A percentile compares a stretch with the other conserved stretches of the same genome.
Evolutionary conservation across 2,113 vertebrate genomes (phyloP).

Genomic region (Anoplopoma fimbria): DNA sequence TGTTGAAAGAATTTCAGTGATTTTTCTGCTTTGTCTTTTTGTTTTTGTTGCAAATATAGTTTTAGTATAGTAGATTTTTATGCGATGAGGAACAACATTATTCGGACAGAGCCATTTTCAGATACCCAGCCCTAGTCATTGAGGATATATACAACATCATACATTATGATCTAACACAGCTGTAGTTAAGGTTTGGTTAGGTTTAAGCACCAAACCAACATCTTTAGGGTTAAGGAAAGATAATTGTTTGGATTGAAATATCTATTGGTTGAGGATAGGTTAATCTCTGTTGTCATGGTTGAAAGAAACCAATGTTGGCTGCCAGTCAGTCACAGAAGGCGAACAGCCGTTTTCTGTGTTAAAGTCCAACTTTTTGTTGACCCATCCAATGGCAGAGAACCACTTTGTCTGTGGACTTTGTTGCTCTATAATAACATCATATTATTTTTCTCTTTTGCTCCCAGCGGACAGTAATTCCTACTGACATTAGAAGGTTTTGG

Average conservation of each 20-base stretch:
- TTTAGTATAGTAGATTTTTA: too few species aligned
- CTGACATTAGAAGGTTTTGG: neutral
- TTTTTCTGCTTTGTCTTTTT: neutral
- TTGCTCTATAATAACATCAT: neutral
- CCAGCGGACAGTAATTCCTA: neutral
- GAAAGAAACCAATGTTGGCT: neutral
- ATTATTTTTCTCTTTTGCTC: slow-evolving; percentile 7
- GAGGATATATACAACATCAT: neutral
- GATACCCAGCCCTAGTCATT: too few species aligned
- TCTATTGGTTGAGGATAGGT: too few species aligned
- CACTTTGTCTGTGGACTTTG: neutral
- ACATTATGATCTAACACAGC: neutral
- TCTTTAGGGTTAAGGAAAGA: too few species aligned
- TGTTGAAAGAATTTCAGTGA: neutral
- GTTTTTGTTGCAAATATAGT: slow-evolving; percentile 5
- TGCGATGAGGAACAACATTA: too few species aligned
- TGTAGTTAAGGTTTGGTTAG: neutral
- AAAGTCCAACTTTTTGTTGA: neutral
- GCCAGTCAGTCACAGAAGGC: neutral
- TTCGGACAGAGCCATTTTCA: too few species aligned
- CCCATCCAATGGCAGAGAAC: neutral
- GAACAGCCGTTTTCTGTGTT: neutral
- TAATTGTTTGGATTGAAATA: too few species aligned
- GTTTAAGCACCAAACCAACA: neutral
- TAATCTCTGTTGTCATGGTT: neutral